These are phyloP conservation scores for Chaetodon trifasciatus DNA, from an alignment of 2,797 vertebrate genomes.

Conservation along the genomic window DNA sequence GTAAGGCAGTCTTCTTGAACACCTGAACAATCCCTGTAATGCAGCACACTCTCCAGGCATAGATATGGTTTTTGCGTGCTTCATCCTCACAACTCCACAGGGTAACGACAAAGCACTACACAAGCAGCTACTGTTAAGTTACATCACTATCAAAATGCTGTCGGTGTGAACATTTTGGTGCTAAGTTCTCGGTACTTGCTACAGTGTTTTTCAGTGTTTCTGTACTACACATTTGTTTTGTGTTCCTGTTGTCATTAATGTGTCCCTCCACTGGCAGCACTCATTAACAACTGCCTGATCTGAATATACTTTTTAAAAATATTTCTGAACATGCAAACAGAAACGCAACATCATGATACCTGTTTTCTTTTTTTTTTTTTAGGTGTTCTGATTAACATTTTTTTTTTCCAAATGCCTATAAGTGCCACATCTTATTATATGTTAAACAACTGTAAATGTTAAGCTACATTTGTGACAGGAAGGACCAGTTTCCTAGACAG, in stretches of 20 bases:
- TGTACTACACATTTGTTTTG: conserved; percentile 18
- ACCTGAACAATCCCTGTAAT: conserved; percentile 61
- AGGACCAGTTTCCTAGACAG: conserved; percentile 26
- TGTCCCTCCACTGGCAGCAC: not conserved
- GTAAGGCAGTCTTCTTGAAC: conserved; percentile 48
- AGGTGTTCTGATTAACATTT: not conserved
- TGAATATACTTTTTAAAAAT: not conserved
- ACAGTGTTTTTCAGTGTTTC: conserved; percentile 59
- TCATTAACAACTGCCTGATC: not conserved
- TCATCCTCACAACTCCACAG: conserved; percentile 70
- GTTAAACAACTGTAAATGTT: conserved; percentile 21
- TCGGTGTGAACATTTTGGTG: conserved; percentile 72
- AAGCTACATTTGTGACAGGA: conserved; percentile 51
- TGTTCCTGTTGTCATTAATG: not conserved
- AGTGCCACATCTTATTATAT: not conserved
- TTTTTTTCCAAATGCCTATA: not conserved
- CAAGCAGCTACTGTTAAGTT: conserved; percentile 77
- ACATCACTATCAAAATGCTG: conserved; percentile 78
- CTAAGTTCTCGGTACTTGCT: conserved; percentile 66
- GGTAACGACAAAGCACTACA: conserved; percentile 75
- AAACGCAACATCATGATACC: not conserved
- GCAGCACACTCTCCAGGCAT: conserved; percentile 62
- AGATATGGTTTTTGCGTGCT: conserved; percentile 59
- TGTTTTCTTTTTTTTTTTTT: not conserved
- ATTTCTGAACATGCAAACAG: conserved; percentile 2